A percentile compares a stretch with the other conserved stretches of the same genome.
Conservation (phyloP, 2,888 invertebrate genomes). For the Hartigia nigra region DNA sequence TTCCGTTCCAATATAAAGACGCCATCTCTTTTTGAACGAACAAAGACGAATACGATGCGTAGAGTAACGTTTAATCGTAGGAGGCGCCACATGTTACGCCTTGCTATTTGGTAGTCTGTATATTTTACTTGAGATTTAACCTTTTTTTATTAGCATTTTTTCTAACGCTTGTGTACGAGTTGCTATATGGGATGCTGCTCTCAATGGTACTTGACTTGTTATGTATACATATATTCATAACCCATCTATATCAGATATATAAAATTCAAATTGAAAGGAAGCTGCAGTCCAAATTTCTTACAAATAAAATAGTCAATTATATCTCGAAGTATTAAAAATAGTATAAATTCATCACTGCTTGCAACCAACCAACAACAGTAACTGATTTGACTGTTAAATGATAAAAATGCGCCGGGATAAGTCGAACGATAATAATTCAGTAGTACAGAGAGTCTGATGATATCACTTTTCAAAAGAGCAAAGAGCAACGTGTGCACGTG, state of each 20-base stretch:
- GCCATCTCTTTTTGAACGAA: background rate
- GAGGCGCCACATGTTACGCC: slow-evolving; percentile 3
- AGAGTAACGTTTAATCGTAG: background rate
- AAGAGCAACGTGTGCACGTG: background rate
- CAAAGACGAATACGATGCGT: too few relatives aligned
- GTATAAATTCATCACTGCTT: background rate
- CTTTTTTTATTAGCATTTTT: background rate
- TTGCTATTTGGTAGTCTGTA: slow-evolving; percentile 1
- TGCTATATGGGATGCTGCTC: background rate
- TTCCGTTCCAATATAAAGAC: background rate
- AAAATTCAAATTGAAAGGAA: background rate
- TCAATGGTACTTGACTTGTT: background rate
- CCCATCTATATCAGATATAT: background rate
- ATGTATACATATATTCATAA: background rate
- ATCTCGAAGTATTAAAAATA: background rate
- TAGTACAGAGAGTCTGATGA: background rate
- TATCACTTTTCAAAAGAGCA: background rate
- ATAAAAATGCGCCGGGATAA: background rate
- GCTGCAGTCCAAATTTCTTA: background rate
- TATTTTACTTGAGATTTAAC: slow-evolving; percentile 5
- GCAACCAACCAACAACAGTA: background rate
- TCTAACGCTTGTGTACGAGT: background rate
- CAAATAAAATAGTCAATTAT: background rate
- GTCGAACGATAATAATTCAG: background rate
- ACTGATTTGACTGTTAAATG: background rate